These are phyloP conservation scores for Drosophila nigritarsus DNA, from an alignment of 2,888 invertebrate species.

Conservation along the genomic window DNA sequence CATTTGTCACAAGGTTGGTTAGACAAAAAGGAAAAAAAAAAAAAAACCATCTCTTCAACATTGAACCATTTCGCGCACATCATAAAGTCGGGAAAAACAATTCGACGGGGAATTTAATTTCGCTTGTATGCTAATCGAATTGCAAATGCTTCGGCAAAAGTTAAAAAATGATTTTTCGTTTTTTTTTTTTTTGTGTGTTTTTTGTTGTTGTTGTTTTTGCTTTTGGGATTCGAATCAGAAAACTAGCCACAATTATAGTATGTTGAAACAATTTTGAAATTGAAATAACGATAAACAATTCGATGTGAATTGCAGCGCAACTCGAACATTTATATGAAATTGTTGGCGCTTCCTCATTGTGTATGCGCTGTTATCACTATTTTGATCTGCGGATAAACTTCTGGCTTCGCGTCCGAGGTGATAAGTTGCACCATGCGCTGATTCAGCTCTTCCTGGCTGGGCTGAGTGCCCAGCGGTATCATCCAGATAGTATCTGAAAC, in stretches of 20 bases:
- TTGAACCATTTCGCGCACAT: slow-evolving; percentile 53
- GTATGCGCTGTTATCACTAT: slow-evolving; percentile 85
- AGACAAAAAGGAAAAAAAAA: slow-evolving; percentile 40
- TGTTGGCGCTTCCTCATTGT: slow-evolving; percentile 72
- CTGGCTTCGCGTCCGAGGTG: slow-evolving; percentile 81
- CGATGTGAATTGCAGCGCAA: slow-evolving; percentile 12
- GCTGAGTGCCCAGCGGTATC: slow-evolving; percentile 82
- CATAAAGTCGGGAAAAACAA: slow-evolving; percentile 27
- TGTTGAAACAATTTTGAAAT: slow-evolving; percentile 4
- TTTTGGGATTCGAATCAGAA: slow-evolving; percentile 18
- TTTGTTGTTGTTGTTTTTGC: neutral
- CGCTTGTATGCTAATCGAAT: slow-evolving; percentile 25
- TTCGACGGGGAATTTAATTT: slow-evolving; percentile 13
- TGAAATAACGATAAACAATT: slow-evolving; percentile 13
- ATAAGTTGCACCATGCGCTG: slow-evolving; percentile 84
- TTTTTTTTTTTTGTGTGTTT: neutral
- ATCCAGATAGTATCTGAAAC: slow-evolving; percentile 85
- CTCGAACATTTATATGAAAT: slow-evolving; percentile 17
- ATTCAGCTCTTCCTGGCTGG: slow-evolving; percentile 82
- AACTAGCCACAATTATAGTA: slow-evolving; percentile 4
- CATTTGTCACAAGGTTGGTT: slow-evolving; percentile 66
- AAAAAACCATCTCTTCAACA: slow-evolving; percentile 31
- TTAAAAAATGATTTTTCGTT: neutral
- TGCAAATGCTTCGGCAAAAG: slow-evolving; percentile 23
- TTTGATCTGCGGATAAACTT: slow-evolving; percentile 84